These are phyloP conservation scores for Coelinius sp. DNA, from an alignment of 2,888 invertebrate species.

Conservation along the genomic window DNA sequence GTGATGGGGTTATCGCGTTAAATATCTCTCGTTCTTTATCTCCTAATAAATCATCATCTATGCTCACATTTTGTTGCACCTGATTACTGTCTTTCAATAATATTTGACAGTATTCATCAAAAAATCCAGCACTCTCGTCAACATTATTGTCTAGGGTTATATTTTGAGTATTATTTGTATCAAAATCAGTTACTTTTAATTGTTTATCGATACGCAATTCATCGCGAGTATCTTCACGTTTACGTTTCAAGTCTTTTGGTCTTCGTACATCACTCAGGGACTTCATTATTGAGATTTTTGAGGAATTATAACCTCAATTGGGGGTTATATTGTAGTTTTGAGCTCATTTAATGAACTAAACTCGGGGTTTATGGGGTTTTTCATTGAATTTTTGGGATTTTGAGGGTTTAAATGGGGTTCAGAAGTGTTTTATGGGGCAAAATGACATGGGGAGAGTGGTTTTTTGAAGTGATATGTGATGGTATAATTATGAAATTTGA, in stretches of 20 bases:
- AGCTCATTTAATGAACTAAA: too few relatives aligned
- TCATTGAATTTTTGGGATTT: too few relatives aligned
- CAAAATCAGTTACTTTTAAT: background rate
- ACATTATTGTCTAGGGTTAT: conserved; percentile 2
- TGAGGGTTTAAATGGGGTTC: too few relatives aligned
- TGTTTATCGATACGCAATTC: background rate
- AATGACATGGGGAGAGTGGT: too few relatives aligned
- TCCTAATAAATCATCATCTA: conserved; percentile 1
- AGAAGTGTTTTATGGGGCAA: too few relatives aligned
- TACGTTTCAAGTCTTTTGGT: background rate
- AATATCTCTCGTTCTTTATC: background rate
- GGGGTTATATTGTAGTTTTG: too few relatives aligned
- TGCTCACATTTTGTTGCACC: background rate
- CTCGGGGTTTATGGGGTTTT: too few relatives aligned
- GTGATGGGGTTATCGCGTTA: background rate
- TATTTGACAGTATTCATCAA: conserved; percentile 26
- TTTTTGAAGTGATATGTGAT: too few relatives aligned
- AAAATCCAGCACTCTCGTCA: conserved; percentile 14
- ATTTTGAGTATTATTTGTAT: conserved; percentile 4
- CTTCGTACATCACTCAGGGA: background rate
- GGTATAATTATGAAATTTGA: too few relatives aligned
- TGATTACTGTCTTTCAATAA: conserved; percentile 16
- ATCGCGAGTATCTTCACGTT: background rate
- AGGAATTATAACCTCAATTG: too few relatives aligned
- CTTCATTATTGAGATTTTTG: too few relatives aligned